phyloP scores from a whole-genome alignment of 2,888 invertebrate genomes.

The Torymus aiolomorphi region DNA sequence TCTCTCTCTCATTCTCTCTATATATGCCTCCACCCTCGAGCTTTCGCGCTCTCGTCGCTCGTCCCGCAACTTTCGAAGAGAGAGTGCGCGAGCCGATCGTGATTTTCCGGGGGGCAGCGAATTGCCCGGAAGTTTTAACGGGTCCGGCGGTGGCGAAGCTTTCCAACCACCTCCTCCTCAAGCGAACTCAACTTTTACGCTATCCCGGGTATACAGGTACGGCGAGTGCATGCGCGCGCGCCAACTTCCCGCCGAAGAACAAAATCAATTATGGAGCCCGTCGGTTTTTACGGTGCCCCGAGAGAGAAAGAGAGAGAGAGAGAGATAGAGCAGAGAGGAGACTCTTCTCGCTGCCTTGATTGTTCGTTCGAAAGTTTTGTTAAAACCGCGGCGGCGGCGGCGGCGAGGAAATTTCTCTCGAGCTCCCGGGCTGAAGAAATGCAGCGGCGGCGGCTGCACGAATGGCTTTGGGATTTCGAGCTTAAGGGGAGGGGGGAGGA shows the following conservation, averaged over 20 bases:
- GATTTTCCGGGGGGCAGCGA: constrained; percentile 66
- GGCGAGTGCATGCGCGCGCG: constrained; percentile 67
- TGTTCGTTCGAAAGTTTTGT: constrained; percentile 43
- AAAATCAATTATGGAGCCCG: constrained; percentile 71
- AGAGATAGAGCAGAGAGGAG: constrained; percentile 26
- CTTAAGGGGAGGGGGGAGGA: constrained; percentile 28
- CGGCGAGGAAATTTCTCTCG: constrained; percentile 36
- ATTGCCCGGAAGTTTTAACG: constrained; percentile 68
- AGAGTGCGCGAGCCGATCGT: constrained; percentile 62
- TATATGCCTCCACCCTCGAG: neutral
- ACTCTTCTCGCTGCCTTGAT: constrained; percentile 37
- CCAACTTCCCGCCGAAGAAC: constrained; percentile 64
- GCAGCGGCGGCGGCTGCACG: neutral
- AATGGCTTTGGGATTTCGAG: constrained; percentile 46
- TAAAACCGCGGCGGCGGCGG: constrained; percentile 13
- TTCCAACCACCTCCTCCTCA: constrained; percentile 47
- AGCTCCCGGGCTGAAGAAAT: neutral
- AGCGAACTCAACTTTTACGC: constrained; percentile 63
- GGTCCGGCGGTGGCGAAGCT: constrained; percentile 64
- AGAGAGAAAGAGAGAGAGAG: constrained; percentile 36
- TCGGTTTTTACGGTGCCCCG: constrained; percentile 27
- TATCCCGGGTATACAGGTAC: constrained; percentile 31
- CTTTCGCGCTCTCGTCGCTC: constrained; percentile 18
- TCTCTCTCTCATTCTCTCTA: neutral
- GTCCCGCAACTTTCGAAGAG: constrained; percentile 41